Base-by-base conservation (phyloP, 2,888 invertebrate species). In the Escarpia spicata region DNA sequence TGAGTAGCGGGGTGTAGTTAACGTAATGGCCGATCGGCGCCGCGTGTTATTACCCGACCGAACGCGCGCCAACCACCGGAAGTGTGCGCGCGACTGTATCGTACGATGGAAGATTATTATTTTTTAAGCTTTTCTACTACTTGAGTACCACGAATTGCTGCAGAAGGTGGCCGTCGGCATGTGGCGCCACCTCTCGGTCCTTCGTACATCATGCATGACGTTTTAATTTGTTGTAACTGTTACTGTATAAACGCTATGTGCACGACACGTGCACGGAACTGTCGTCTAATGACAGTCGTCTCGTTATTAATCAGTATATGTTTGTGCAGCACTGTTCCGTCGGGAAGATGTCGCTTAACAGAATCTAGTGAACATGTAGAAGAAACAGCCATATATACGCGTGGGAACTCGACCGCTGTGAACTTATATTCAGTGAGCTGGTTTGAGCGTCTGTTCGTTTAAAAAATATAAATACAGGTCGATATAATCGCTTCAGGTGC, bases 81-180 rank as follows among this genome's bases (percentile, higher is more conserved):
- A 26, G 75, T 75, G 75, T 75, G 75, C 75, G 75, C 75, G 75
- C n/a, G 75, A 26, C 75, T 75, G 75, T 75, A 26, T 75, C 75
- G 75, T 75, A 75, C 75, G 75, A 75, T 75, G 75, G n/a, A 75
- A 75, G 75, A 75, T 75, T 75, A 75, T 75, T 75, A 75, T 75
- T 75, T 75, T 75, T 75, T 75, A 75, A 75, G 75, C 75, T 75
- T 75, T 75, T 75, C 75, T 75, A 75, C 75, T 75, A n/a, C 75
- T 75, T 6, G 75, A n/a, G 75, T 75, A 75, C 26, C 26, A 75
- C 75, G 75, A 75, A n/a, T n/a, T 75, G 75, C 75, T 19, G 75
- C 75, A 15, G 52, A 26, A 26, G 26, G 75, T 75, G 75, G 75
- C 75, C n/a, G 75, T 75, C 75, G 26, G 26, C 19, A 75, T 15